Evolutionary conservation across 2,888 invertebrate species (phyloP).

Genomic region (Eledona agricola): DNA sequence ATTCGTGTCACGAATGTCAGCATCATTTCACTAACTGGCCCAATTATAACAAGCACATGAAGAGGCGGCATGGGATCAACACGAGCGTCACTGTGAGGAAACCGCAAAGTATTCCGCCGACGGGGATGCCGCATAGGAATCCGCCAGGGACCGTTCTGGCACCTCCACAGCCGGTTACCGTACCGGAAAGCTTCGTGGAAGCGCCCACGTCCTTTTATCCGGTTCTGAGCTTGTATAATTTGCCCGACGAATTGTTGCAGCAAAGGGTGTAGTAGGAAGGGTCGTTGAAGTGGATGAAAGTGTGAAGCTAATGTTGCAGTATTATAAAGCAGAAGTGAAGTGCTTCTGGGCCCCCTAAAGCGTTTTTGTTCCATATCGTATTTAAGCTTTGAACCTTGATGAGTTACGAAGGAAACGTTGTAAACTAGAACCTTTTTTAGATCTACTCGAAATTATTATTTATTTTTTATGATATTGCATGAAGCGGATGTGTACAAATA

Average conservation of each 20-base stretch:
- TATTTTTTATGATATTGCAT: too few species aligned
- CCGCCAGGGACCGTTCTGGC: conserved; percentile 61
- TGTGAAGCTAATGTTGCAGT: too few species aligned
- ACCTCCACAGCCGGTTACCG: conserved; percentile 54
- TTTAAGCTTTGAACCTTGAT: too few species aligned
- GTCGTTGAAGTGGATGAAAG: neutral
- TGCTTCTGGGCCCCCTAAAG: too few species aligned
- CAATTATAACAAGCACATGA: conserved; percentile 85
- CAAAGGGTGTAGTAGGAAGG: conserved; percentile 43
- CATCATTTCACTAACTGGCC: conserved; percentile 84
- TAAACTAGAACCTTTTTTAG: too few species aligned
- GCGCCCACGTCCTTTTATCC: conserved; percentile 54
- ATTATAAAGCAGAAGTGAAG: too few species aligned
- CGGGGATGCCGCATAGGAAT: conserved; percentile 61
- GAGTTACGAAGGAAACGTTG: too few species aligned
- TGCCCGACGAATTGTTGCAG: conserved; percentile 56
- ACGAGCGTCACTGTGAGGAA: conserved; percentile 62
- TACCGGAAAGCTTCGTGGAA: conserved; percentile 49
- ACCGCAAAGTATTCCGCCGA: conserved; percentile 61
- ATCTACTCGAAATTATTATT: too few species aligned
- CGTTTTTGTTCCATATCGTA: too few species aligned
- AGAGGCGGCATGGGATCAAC: conserved; percentile 72
- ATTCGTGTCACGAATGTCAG: conserved; percentile 76
- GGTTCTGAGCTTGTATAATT: conserved; percentile 57
- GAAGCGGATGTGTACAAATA: too few species aligned